These are phyloP conservation scores for Pelagia noctiluca DNA, from an alignment of 30 jellyfish, hydroid and myxozoan genomes.

Conservation along the genomic window DNA sequence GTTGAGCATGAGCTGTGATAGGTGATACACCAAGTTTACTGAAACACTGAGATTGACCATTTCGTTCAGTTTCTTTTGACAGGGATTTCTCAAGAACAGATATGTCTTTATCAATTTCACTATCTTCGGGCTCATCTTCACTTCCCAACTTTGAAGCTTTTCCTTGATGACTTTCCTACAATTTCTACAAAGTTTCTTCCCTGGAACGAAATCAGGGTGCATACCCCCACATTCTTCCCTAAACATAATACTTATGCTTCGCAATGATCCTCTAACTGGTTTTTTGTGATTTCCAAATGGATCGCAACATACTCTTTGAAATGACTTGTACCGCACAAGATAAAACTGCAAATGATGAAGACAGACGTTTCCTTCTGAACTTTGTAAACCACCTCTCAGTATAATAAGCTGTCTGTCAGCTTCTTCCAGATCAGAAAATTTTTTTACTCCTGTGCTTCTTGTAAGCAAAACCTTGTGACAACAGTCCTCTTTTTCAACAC, in stretches of 20 bases:
- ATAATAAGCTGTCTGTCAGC: not conserved
- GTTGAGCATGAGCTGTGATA: not conserved
- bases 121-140: too few relatives aligned
- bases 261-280: not conserved
- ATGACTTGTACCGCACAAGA: constrained; percentile 2
- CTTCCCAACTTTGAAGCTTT: too few relatives aligned
- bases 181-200: too few relatives aligned
- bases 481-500: not conserved
- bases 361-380: constrained; percentile 13
- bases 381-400: not conserved
- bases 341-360: constrained; percentile 2
- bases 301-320: constrained; percentile 1
- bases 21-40: constrained; percentile 7
- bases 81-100: not conserved
- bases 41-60: constrained; percentile 3
- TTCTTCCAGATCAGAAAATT: not conserved
- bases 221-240: constrained; percentile 7
- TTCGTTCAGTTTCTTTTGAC: not conserved
- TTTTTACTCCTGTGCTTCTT: not conserved
- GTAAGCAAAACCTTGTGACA: not conserved
- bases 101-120: not conserved
- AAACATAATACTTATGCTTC: not conserved
- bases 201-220: too few relatives aligned
- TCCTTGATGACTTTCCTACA: too few relatives aligned
- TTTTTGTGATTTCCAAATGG: constrained; percentile 8